Conservation (phyloP, 2,113 vertebrate genomes). For the Orthonyx spaldingii region DNA sequence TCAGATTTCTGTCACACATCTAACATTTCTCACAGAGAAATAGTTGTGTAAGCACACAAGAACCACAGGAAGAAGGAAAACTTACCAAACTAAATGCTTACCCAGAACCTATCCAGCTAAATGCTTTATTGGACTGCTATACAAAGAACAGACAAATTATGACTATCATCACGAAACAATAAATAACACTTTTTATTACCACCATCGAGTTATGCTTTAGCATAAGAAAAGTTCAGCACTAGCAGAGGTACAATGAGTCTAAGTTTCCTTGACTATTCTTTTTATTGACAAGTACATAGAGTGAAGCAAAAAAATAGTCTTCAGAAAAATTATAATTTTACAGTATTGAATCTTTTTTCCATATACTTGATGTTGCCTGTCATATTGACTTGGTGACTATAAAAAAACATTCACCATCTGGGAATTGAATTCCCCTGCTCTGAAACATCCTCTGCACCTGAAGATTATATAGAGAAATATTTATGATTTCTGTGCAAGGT, state of each 20-base stretch:
- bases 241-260: not conserved
- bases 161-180: not conserved
- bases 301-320: not conserved
- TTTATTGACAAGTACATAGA: not conserved
- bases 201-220: accelerated
- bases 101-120: not conserved
- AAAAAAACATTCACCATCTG: not conserved
- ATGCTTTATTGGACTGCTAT: not conserved
- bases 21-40: not conserved
- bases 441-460: not conserved
- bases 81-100: not conserved
- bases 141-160: not conserved
- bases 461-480: not conserved
- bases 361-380: not conserved
- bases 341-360: not conserved
- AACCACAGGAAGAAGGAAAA: not conserved
- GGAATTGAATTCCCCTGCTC: not conserved
- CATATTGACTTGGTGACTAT: not conserved
- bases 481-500: not conserved
- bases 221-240: not conserved
- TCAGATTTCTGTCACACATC: not conserved
- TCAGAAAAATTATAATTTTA: not conserved
- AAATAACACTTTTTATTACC: not conserved
- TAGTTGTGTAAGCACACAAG: not conserved
- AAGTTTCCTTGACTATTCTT: not conserved